phyloP scores from a whole-genome alignment of 2,113 vertebrate genomes.

The Petrocephalus microphthalmus region DNA sequence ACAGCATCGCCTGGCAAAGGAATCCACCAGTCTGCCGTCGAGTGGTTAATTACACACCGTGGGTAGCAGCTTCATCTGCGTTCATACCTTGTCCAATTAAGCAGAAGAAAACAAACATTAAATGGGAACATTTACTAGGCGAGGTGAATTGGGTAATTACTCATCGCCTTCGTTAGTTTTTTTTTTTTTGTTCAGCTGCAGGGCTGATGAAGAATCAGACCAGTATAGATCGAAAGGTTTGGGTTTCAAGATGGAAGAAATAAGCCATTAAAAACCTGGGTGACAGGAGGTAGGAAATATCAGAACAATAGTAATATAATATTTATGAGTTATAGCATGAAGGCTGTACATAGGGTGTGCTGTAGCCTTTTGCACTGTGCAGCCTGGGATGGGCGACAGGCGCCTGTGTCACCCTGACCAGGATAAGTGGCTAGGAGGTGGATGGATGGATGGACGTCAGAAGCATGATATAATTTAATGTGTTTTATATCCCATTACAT shows the following conservation, averaged over 20 bases:
- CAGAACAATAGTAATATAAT: background rate
- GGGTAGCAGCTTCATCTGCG: background rate
- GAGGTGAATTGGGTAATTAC: background rate
- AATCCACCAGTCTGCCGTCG: background rate
- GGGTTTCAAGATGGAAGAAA: background rate
- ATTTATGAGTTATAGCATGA: background rate
- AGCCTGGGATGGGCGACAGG: background rate
- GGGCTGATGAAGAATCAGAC: background rate
- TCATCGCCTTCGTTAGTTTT: background rate
- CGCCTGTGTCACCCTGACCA: background rate
- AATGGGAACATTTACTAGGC: background rate
- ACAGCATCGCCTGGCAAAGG: background rate
- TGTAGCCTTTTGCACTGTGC: background rate
- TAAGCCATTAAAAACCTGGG: background rate
- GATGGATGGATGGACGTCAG: background rate
- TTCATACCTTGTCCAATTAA: constrained; percentile 1
- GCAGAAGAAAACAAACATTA: constrained; percentile 14
- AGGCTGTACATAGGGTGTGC: background rate
- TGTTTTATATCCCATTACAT: background rate
- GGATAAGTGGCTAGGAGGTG: background rate
- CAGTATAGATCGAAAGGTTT: background rate
- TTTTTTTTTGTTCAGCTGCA: background rate
- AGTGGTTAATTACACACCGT: background rate
- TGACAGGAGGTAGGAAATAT: background rate
- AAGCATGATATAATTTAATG: background rate